Evolutionary conservation across 1,140 invertebrate genomes (phyloP), one percentile per base, ranked within the genome.

Genomic region (Drosophila kepulauana): DNA sequence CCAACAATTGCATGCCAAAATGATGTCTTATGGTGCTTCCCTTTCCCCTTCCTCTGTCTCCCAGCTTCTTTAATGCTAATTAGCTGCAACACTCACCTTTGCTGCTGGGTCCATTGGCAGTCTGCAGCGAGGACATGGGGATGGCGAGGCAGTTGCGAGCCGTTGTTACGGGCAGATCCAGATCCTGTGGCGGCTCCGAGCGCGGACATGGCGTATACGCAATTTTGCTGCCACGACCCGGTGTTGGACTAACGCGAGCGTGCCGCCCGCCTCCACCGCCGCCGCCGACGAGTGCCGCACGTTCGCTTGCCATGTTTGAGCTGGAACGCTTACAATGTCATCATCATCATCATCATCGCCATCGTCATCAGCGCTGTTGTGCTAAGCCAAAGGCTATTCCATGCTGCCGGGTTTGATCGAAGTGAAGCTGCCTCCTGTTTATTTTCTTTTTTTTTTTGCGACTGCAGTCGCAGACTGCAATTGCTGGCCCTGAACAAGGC

Each of bases 121-220:
- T 88, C 51, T 91, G 87, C 63, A 91, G 77, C 46, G 89, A 78
- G 56, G 89, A 91, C 85, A 91, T 89, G 15, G 89, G 89, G 15
- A 91, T 91, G 56, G 89, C 89, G 51, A 91, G 79, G 45, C 88
- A 91, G 20, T 91, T 91, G 63, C 89, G 79, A 10, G 72, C 30
- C 38, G 67, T 45, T 57, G 78, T 57, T 8, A 82, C 62, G 4
- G 72, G n/a, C 51, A 87, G n/a, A 1, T 74, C 65, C 25, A 94
- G 93, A 81, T 94, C 94, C 81, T 92, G 91, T 35, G 91, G 91
- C 68, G 91, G 91, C 33, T 94, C 94, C 8, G 93, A 94, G 49
- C 94, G 79, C 41, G 94, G 94, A 81, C 94, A 94, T 43, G 94
- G 94, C 35, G 93, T 86, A 80, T 94, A 94, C 73, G 94, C 94